Conservation (phyloP, 2,113 vertebrate genomes). For the Embiotoca jacksoni region DNA sequence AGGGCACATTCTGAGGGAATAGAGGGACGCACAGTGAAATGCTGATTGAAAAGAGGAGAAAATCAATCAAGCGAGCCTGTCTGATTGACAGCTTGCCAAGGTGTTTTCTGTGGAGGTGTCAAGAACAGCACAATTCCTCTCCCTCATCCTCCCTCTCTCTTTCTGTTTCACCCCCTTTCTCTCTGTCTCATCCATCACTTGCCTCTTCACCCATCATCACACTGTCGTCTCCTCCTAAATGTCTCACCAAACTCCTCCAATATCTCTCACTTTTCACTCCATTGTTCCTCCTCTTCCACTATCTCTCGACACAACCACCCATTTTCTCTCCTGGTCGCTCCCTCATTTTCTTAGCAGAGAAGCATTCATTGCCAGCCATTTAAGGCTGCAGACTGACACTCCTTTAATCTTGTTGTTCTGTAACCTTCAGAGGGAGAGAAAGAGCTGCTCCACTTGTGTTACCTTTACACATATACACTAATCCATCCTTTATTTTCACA, state of each 20-base stretch:
- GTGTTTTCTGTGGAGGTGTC: conserved; percentile 85
- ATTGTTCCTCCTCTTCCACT: conserved; percentile 59
- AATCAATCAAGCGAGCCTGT: conserved; percentile 81
- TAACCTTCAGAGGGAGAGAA: conserved; percentile 77
- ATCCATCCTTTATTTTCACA: conserved; percentile 40
- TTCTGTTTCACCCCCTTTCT: conserved; percentile 34
- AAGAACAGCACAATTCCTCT: conserved; percentile 82
- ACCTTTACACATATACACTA: conserved; percentile 65
- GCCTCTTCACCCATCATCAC: conserved; percentile 81
- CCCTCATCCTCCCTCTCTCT: conserved; percentile 51
- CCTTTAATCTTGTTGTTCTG: conserved; percentile 83
- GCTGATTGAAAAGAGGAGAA: conserved; percentile 84
- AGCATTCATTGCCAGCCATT: conserved; percentile 71
- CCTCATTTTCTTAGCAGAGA: conserved; percentile 62
- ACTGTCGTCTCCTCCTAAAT: conserved; percentile 77
- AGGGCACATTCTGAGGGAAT: conserved; percentile 65
- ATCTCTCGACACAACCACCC: conserved; percentile 35
- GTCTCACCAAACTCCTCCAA: conserved; percentile 69
- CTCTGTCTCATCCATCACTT: conserved; percentile 77
- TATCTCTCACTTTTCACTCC: conserved; percentile 69
- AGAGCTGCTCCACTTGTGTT: conserved; percentile 58
- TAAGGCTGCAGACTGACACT: conserved; percentile 75
- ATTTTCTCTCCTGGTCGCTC: conserved; percentile 31
- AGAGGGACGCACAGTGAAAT: conserved; percentile 72
- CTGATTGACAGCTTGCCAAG: conserved; percentile 84